These are phyloP conservation scores for Amphiduros pacificus DNA, from an alignment of 2,888 invertebrate genomes.

Conservation along the genomic window DNA sequence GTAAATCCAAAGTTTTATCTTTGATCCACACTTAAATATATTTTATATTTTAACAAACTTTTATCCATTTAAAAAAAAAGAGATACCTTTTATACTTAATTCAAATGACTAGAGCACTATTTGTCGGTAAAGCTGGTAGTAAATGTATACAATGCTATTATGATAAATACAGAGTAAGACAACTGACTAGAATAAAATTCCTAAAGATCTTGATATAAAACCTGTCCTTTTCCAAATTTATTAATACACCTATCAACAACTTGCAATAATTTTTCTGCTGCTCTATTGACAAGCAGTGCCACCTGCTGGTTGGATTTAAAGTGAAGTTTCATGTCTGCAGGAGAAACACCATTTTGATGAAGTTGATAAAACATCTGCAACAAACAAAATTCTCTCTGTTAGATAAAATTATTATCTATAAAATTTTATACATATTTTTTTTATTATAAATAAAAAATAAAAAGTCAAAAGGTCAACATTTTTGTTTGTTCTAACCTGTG, in stretches of 20 bases:
- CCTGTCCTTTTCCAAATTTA: slow-evolving; percentile 1
- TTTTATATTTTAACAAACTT: no score
- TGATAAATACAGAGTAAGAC: no score
- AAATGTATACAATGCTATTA: no score
- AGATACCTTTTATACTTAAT: no score
- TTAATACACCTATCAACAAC: slow-evolving; percentile 6
- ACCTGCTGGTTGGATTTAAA: slow-evolving; percentile 5
- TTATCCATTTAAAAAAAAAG: no score
- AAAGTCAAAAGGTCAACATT: background rate
- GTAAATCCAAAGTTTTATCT: no score
- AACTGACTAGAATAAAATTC: no score
- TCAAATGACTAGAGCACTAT: no score
- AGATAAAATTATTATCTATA: no score
- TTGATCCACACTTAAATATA: no score
- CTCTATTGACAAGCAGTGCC: background rate
- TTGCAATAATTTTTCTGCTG: slow-evolving; percentile 10
- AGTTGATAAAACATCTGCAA: slow-evolving; percentile 7
- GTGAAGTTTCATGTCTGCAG: background rate
- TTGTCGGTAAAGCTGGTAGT: no score
- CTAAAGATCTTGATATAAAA: no score
- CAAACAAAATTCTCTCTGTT: background rate
- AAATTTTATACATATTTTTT: background rate
- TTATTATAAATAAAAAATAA: background rate
- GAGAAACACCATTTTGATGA: background rate
- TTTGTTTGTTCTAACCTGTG: background rate